Evolutionary conservation across 2,113 vertebrate genomes (phyloP).

Genomic region (Lepus americanus): DNA sequence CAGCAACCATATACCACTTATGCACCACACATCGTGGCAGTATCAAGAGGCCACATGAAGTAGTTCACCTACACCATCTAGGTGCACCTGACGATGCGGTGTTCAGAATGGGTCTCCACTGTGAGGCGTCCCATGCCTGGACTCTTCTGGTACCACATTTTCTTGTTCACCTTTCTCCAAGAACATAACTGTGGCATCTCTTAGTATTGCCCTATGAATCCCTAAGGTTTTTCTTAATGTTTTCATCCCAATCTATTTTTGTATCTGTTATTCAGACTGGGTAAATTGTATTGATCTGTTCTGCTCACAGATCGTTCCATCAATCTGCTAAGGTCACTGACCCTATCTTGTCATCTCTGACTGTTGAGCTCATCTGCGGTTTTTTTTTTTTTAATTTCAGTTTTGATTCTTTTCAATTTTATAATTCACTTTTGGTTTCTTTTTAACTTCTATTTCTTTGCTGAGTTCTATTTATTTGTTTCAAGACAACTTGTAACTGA

Average conservation of each 20-base stretch:
- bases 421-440: background rate
- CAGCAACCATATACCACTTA: too few species aligned
- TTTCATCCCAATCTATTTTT: background rate
- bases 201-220: background rate
- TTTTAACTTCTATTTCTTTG: slow-evolving; percentile 22
- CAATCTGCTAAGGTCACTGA: background rate
- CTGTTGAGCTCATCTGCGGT: background rate
- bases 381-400: background rate
- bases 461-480: slow-evolving; percentile 28
- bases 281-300: background rate
- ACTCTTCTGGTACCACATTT: background rate
- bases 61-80: background rate
- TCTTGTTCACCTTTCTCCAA: background rate
- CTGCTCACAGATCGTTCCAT: background rate
- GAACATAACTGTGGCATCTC: background rate
- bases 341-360: background rate
- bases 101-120: background rate
- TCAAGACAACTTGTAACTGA: background rate
- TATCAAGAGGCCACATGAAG: too few species aligned
- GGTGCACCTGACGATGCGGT: too few species aligned
- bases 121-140: too few species aligned
- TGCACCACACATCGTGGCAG: too few species aligned
- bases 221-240: background rate
- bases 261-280: background rate
- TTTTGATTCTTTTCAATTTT: slow-evolving; percentile 5